Percentiles rank a stretch among this genome's conserved stretches.
Conservation (phyloP, 2,888 invertebrate genomes). For the Scaptomyza tumidula region DNA sequence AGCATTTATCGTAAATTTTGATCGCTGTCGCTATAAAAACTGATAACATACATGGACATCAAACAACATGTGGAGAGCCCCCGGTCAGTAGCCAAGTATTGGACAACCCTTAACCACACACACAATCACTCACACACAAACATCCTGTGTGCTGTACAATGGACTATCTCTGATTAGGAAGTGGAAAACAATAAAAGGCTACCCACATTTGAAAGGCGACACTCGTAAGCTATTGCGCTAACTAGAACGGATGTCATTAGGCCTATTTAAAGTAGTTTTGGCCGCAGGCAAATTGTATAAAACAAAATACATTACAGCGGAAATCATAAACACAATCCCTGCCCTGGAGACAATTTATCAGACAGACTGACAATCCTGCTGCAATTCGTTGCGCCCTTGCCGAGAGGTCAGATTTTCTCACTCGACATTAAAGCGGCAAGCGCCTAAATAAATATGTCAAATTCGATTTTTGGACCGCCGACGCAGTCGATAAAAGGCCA, state of each 20-base stretch:
- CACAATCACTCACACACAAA: conserved; percentile 36
- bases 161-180: conserved; percentile 76
- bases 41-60: conserved; percentile 50
- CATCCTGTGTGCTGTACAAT: conserved; percentile 61
- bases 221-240: conserved; percentile 28
- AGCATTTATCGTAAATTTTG: conserved; percentile 81
- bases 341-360: conserved; percentile 51
- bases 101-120: conserved; percentile 72
- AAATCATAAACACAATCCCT: conserved; percentile 58
- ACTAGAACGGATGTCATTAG: conserved; percentile 78
- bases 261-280: conserved; percentile 71
- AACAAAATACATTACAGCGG: conserved; percentile 22
- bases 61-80: conserved; percentile 46
- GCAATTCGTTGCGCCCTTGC: conserved; percentile 67
- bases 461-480: conserved; percentile 56
- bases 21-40: conserved; percentile 70
- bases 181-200: conserved; percentile 80
- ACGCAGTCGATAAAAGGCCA: conserved; percentile 45
- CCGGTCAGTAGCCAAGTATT: conserved; percentile 39
- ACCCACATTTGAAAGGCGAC: conserved; percentile 59
- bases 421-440: conserved; percentile 15
- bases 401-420: conserved; percentile 63
- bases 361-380: conserved; percentile 35
- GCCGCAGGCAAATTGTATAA: conserved; percentile 58
- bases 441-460: conserved; percentile 77